Conservation (phyloP, 2,113 vertebrate species). For the Colossoma macropomum region DNA sequence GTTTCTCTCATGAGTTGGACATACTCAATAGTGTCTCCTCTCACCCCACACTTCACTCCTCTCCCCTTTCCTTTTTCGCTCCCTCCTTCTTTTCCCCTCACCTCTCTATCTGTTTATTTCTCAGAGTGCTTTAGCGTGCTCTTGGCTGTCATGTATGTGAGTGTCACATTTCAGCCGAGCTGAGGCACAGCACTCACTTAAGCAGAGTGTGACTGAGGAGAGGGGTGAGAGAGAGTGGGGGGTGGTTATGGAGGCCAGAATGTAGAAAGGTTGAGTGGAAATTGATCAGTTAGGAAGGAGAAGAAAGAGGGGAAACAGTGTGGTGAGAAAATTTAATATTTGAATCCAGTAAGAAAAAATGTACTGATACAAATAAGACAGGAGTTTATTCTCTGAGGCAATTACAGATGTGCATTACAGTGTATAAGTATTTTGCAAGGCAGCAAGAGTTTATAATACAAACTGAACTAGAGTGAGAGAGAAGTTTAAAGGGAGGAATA, state of each 20-base stretch:
- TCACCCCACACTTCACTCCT: constrained; percentile 47
- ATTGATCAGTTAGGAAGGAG: not conserved
- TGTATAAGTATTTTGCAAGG: too few species aligned
- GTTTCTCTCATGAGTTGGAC: constrained; percentile 16
- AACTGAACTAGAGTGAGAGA: not conserved
- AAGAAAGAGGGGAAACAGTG: not conserved
- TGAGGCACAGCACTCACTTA: constrained; percentile 31
- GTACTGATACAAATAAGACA: not conserved
- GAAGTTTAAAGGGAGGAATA: not conserved
- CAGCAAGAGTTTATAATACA: not conserved
- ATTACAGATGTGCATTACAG: not conserved
- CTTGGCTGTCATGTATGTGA: constrained; percentile 50
- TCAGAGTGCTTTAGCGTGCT: constrained; percentile 45
- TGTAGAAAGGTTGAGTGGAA: not conserved
- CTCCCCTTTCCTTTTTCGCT: constrained; percentile 32
- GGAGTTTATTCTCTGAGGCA: not conserved
- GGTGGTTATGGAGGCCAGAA: not conserved
- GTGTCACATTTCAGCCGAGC: constrained; percentile 43
- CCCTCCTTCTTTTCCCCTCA: constrained; percentile 1
- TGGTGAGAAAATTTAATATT: not conserved
- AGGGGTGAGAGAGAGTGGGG: not conserved
- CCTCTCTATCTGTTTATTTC: constrained; percentile 46
- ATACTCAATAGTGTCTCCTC: constrained; percentile 17
- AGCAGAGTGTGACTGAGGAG: constrained; percentile 31
- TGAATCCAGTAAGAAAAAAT: not conserved